Percentiles rank a stretch among this genome's conserved stretches.
Conservation (phyloP, 2,888 invertebrate species). For the Spodoptera exigua region DNA sequence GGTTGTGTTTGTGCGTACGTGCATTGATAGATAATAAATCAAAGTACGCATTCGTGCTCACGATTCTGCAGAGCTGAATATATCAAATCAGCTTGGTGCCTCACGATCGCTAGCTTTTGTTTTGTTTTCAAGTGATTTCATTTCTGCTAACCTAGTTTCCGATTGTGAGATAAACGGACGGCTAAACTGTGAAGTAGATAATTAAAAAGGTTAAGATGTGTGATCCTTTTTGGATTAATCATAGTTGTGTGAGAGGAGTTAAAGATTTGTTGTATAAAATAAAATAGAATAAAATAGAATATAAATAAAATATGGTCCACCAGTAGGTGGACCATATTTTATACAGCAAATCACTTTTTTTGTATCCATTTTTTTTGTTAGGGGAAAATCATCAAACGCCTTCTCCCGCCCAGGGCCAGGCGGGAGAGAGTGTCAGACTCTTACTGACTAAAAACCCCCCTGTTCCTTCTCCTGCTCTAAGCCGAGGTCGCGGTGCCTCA, state of each 20-base stretch:
- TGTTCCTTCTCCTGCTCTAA: too few species aligned
- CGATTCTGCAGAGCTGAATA: slow-evolving; percentile 83
- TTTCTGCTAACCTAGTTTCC: slow-evolving; percentile 78
- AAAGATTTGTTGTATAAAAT: slow-evolving; percentile 1
- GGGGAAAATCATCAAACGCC: too few species aligned
- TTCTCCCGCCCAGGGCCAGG: too few species aligned
- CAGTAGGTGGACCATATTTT: too few species aligned
- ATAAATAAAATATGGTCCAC: too few species aligned
- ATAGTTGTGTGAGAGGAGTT: slow-evolving; percentile 20
- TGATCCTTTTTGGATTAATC: slow-evolving; percentile 32
- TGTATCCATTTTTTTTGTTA: too few species aligned
- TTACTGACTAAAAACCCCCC: too few species aligned
- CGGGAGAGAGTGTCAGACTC: too few species aligned
- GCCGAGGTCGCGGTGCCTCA: too few species aligned
- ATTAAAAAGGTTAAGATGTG: slow-evolving; percentile 30
- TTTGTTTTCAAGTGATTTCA: slow-evolving; percentile 73
- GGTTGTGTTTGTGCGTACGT: slow-evolving; percentile 41
- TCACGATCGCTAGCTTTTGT: slow-evolving; percentile 84
- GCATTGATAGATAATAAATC: slow-evolving; percentile 77
- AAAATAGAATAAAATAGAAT: too few species aligned
- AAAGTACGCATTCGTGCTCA: slow-evolving; percentile 75
- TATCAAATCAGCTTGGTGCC: slow-evolving; percentile 87
- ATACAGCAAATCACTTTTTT: too few species aligned
- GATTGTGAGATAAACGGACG: slow-evolving; percentile 52
- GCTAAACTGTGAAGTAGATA: slow-evolving; percentile 37